phyloP scores from a whole-genome alignment of 2,113 vertebrate species.

The Glareola pratincola region DNA sequence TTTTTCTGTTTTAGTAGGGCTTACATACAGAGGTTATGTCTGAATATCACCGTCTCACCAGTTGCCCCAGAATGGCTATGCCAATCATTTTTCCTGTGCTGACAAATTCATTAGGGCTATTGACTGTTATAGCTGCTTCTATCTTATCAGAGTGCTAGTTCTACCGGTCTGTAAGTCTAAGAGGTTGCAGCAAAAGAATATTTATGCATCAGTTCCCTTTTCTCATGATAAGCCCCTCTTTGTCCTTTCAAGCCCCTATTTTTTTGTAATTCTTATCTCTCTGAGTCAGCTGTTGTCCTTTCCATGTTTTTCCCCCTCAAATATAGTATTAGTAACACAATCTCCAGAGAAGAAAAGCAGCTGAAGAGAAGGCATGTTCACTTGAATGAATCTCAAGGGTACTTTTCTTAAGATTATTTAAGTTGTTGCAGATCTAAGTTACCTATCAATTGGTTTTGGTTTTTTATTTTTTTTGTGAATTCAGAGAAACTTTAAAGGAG shows the following conservation, averaged over 20 bases:
- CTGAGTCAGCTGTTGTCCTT: background rate
- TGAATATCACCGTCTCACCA: background rate
- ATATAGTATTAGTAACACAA: background rate
- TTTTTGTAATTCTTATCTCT: background rate
- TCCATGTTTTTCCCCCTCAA: background rate
- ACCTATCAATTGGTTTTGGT: fast-evolving
- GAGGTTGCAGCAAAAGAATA: background rate
- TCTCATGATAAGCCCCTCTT: background rate
- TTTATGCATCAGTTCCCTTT: background rate
- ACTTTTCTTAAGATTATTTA: background rate
- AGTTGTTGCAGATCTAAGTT: background rate
- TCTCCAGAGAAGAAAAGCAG: background rate
- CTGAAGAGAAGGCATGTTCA: background rate
- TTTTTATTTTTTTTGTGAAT: background rate
- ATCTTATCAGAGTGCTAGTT: background rate
- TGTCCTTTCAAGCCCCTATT: background rate
- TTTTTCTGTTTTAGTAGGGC: background rate
- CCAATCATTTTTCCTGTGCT: background rate
- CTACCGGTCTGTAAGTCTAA: background rate
- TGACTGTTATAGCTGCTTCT: background rate
- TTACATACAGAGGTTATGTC: fast-evolving
- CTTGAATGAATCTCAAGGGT: background rate
- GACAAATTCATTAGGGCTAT: background rate
- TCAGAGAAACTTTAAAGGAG: background rate
- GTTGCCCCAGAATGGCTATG: background rate